Percentiles rank a stretch among this genome's conserved stretches.
Conservation (phyloP, 2,113 vertebrate species). For the Sula dactylatra region DNA sequence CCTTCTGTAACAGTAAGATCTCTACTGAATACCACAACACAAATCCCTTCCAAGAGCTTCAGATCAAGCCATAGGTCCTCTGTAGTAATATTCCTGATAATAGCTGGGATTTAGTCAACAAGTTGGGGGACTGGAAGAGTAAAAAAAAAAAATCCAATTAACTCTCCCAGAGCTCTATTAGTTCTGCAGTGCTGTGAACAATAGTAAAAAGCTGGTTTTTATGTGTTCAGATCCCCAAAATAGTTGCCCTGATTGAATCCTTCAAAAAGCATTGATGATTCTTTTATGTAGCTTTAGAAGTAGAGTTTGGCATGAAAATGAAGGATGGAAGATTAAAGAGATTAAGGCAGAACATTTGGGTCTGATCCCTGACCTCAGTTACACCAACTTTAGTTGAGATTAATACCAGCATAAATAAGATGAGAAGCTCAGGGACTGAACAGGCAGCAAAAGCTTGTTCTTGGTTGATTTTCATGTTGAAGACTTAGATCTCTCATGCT, state of each 20-base stretch:
- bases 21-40: neutral
- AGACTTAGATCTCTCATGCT: neutral
- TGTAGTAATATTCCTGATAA: neutral
- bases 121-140: neutral
- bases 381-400: neutral
- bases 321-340: neutral
- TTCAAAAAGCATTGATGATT: neutral
- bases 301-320: neutral
- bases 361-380: neutral
- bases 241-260: neutral
- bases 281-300: slow-evolving; percentile 3
- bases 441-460: neutral
- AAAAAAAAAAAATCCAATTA: slow-evolving; percentile 5
- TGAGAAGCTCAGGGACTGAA: neutral
- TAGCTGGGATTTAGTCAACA: neutral
- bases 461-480: neutral
- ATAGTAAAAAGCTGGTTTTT: neutral
- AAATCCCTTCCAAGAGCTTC: slow-evolving; percentile 11
- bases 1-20: neutral
- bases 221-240: neutral
- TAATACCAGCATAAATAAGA: neutral
- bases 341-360: neutral
- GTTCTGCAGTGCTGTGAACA: neutral
- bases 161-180: neutral
- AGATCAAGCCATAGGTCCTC: neutral